A percentile compares a stretch with the other conserved stretches of the same genome.
These are phyloP conservation scores for Aplodontia rufa DNA, from an alignment of 2,113 vertebrate species.

Conservation along the genomic window DNA sequence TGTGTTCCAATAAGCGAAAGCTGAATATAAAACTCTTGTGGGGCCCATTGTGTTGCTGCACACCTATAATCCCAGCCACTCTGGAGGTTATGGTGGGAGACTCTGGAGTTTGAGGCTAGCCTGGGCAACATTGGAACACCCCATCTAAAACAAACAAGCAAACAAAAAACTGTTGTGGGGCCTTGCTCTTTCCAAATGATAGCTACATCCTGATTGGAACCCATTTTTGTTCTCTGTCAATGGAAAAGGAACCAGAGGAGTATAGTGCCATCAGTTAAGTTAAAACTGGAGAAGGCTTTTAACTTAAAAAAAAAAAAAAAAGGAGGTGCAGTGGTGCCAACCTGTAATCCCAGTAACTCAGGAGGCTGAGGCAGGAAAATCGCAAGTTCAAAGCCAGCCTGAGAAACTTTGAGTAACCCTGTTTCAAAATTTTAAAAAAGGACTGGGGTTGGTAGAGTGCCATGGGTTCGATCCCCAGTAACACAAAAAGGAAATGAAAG, in stretches of 20 bases:
- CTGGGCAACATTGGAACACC: too few species aligned
- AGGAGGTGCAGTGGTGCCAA: too few species aligned
- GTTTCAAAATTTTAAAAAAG: too few species aligned
- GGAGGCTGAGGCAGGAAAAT: too few species aligned
- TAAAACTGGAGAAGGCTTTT: neutral
- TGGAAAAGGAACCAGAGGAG: neutral
- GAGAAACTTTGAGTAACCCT: too few species aligned
- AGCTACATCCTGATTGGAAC: neutral
- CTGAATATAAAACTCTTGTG: neutral
- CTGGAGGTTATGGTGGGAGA: too few species aligned
- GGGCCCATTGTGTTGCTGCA: neutral
- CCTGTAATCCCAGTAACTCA: too few species aligned
- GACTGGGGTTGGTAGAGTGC: neutral
- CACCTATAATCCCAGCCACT: neutral
- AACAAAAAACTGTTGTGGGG: too few species aligned
- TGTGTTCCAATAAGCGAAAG: neutral
- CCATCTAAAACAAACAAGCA: too few species aligned
- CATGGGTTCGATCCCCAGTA: neutral
- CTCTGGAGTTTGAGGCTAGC: too few species aligned
- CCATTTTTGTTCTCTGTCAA: neutral
- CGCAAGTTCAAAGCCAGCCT: too few species aligned
- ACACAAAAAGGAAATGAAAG: neutral
- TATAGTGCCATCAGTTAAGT: neutral
- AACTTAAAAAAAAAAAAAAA: neutral
- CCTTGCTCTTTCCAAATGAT: neutral